Evolutionary conservation across 2,797 vertebrate genomes (phyloP), one percentile per base, ranked within the genome.

Genomic region (Spondyliosoma cantharus): DNA sequence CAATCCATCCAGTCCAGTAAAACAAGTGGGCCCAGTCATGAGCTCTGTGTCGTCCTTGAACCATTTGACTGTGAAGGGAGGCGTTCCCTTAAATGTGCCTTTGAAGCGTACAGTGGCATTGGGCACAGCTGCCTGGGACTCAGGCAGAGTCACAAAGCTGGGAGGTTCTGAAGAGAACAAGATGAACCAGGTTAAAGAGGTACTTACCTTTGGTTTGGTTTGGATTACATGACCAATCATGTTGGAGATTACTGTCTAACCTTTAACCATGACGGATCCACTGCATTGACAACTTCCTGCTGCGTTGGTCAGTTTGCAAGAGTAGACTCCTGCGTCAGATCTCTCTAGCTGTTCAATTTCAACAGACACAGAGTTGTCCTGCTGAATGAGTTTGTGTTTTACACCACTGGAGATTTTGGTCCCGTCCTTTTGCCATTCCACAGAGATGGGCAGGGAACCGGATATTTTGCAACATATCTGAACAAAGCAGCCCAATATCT

Each of bases 51-150:
- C 96, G 17, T 99, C 96, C 94, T 97, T 98, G 88, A 98, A 97
- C 98, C 98, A 99, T 91, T 97, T 98, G 86, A 99, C 93, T n/a
- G 89, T 96, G 91, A 99, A 98, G 0, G 98, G 97, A 5, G 97
- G 95, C 0, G 97, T 99, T 95, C 98, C 98, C 90, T 96, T 97
- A 59, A 99, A 96, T 6, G 95, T 94, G 76, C 96, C 93, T 90
- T 97, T 99, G 93, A 99, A 98, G 80, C 96, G 97, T 65, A 98
- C 97, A 0, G 94, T 96, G 68, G 96, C 93, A 73, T 96, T 96
- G 74, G 97, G 98, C 29, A 98, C 86, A 61, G 96, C 96, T 73
- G 94, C 95, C 84, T 97, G 97, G 17, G 95, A 94, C 87, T 96
- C 96, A 53, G 96, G 97, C 91, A 94, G 93, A 81, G 92, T 89